Conservation (phyloP, 1,140 invertebrate genomes). For the Lanistes nyassanus region DNA sequence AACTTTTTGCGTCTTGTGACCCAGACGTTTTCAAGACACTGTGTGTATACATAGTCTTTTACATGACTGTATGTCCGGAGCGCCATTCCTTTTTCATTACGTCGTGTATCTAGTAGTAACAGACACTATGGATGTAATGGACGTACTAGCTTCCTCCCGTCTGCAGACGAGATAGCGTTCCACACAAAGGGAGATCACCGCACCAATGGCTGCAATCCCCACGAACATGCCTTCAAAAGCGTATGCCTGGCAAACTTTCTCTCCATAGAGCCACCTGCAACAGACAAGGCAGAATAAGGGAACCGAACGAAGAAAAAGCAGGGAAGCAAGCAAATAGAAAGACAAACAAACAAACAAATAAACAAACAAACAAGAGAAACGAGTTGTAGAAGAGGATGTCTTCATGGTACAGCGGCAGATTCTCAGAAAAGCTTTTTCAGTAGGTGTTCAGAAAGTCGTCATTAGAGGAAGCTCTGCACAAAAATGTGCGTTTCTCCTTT, state of each 20-base stretch:
- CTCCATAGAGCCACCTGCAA: constrained; percentile 65
- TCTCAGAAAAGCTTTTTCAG: not conserved
- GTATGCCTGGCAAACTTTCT: constrained; percentile 62
- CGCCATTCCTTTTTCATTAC: too few relatives aligned
- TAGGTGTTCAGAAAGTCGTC: too few relatives aligned
- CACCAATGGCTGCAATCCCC: constrained; percentile 60
- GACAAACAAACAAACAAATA: not conserved
- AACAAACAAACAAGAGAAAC: not conserved
- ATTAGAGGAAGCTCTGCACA: too few relatives aligned
- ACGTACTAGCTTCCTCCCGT: constrained; percentile 41
- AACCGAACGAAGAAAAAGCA: not conserved
- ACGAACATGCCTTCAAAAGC: constrained; percentile 64
- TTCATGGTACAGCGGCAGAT: too few relatives aligned
- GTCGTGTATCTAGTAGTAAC: too few relatives aligned
- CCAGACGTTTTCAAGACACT: too few relatives aligned
- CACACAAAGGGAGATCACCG: constrained; percentile 59
- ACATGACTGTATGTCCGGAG: too few relatives aligned
- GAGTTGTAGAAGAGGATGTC: not conserved
- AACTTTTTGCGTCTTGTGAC: too few relatives aligned
- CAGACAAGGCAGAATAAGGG: not conserved
- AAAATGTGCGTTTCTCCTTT: too few relatives aligned
- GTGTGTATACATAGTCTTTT: too few relatives aligned
- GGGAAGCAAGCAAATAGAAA: not conserved
- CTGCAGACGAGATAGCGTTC: constrained; percentile 57
- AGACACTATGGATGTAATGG: not conserved